These are phyloP conservation scores for Sympetrum striolatum DNA, from an alignment of 2,888 invertebrate genomes.

Conservation along the genomic window DNA sequence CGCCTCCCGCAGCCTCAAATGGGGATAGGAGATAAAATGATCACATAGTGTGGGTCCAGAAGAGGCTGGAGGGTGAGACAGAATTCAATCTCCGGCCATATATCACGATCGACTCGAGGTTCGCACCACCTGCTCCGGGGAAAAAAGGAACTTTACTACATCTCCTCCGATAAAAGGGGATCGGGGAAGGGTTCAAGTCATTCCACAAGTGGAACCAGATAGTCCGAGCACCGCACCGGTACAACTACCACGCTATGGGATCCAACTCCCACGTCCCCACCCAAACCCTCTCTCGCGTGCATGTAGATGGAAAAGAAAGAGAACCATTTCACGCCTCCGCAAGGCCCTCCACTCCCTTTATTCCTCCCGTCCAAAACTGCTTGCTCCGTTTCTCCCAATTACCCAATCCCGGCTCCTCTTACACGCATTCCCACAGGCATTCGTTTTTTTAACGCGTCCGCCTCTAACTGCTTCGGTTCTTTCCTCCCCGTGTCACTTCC, in stretches of 20 bases:
- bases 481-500: not conserved
- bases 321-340: constrained; percentile 28
- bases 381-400: constrained; percentile 23
- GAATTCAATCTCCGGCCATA: not conserved
- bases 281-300: not conserved
- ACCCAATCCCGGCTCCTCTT: constrained; percentile 23
- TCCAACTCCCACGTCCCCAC: not conserved
- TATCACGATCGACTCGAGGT: constrained; percentile 18
- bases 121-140: constrained; percentile 25
- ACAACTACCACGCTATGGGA: not conserved
- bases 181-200: not conserved
- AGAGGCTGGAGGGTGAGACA: not conserved
- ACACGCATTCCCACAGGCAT: constrained; percentile 8
- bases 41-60: not conserved
- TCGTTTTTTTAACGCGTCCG: not conserved
- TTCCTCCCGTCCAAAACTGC: constrained; percentile 4
- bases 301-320: not conserved
- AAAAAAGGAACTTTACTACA: constrained; percentile 18
- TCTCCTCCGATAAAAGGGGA: not conserved
- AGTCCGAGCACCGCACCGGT: not conserved
- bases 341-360: not conserved
- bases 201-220: not conserved
- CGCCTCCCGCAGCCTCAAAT: not conserved
- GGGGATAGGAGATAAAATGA: not conserved
- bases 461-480: not conserved